Evolutionary conservation across 92 coral and sea anemone species (phyloP).

Genomic region (Zoanthus sociatus): DNA sequence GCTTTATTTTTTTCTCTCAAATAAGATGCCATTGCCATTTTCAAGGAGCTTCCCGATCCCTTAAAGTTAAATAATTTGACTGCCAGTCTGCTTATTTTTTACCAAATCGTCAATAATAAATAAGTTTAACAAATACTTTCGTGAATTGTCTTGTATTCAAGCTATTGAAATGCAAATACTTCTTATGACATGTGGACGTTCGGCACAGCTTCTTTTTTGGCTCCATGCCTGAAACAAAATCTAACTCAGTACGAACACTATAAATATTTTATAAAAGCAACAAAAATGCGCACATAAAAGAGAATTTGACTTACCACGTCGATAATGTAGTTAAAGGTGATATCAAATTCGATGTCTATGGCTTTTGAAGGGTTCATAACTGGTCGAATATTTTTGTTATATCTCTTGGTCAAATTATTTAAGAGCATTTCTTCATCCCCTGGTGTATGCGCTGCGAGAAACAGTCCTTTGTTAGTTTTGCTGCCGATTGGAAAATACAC

Average conservation of each 20-base stretch:
- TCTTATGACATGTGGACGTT: neutral
- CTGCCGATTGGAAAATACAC: too few species aligned
- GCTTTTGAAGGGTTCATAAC: conserved; percentile 56
- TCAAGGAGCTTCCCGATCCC: too few species aligned
- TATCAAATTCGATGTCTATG: conserved; percentile 74
- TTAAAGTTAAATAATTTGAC: too few species aligned
- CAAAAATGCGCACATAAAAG: neutral
- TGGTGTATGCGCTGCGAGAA: conserved; percentile 19
- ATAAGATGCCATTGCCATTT: too few species aligned
- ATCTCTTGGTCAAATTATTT: conserved; percentile 45
- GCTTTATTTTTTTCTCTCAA: too few species aligned
- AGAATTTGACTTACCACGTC: conserved; percentile 72
- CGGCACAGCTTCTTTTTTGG: neutral
- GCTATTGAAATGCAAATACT: neutral
- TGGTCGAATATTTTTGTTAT: conserved; percentile 66
- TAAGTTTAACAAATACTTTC: neutral
- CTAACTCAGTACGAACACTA: too few species aligned
- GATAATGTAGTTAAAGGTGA: conserved; percentile 83
- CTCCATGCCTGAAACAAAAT: neutral
- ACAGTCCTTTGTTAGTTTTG: neutral
- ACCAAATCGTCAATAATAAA: too few species aligned
- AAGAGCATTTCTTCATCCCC: conserved; percentile 54
- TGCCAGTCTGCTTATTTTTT: too few species aligned
- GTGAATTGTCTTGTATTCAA: neutral
- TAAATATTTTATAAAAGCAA: neutral